Evolutionary conservation across 2,888 invertebrate genomes (phyloP), one percentile per base, ranked within the genome.

Genomic region (Tillus elongatus): DNA sequence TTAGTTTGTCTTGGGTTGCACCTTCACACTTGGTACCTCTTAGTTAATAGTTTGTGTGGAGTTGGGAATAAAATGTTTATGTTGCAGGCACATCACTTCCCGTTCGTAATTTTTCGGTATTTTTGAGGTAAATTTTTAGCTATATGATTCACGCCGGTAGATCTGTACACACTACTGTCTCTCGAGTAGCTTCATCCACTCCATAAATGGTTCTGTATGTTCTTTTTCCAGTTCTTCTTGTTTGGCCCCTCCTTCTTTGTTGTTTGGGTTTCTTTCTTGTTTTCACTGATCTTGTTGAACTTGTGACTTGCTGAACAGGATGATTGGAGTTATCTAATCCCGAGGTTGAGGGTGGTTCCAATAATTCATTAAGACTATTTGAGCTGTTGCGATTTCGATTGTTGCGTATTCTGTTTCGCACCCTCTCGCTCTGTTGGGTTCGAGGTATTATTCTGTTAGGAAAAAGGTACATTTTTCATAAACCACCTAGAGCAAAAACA

Each of bases 171-270:
- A 76, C 73, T 47, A 75, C 71, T 49, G 79, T 78, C 24, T 76
- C 74, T 46, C 76, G 74, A 35, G 64, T 64, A 1, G 41, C 42
- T 39, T 73, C 72, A 51, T 77, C 70, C 2, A 78, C 60, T 57
- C 77, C 77, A 56, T 79, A 80, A 45, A 78, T 78, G n/a, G 77
- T 72, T 3, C 77, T 73, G 43, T 78, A 78, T 51, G 72, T n/a
- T 72, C 40, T 71, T 67, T 24, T 50, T 49, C 43, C 49, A 47
- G 35, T 41, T 45, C 19, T 42, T 44, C 33, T 37, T 40, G 36
- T 41, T 47, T 29, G 41, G 41, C 39, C 44, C 58, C 39, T 49
- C 49, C 35, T 50, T 56, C 47, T 43, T 56, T 41, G 42, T 30
- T 38, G 45, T 32, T 41, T 12, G 39, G 28, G 13, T 13, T 30